Conservation (phyloP, 2,113 vertebrate genomes). For the Osmerus mordax region DNA sequence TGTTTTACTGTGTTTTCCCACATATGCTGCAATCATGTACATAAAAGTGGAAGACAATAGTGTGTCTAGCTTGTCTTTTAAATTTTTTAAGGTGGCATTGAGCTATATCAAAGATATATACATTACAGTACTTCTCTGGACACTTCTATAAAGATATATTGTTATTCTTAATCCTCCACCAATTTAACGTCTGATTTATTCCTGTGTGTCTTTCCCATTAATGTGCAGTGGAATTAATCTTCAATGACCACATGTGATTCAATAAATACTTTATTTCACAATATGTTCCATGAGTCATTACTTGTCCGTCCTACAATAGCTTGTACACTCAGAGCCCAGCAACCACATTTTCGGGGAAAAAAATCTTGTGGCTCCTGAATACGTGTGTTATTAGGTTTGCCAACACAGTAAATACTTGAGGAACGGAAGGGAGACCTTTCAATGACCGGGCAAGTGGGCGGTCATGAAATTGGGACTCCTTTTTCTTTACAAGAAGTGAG, state of each 20-base stretch:
- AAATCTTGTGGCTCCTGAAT: constrained; percentile 36
- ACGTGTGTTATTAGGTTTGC: constrained; percentile 60
- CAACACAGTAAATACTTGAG: constrained; percentile 62
- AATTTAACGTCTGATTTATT: constrained; percentile 38
- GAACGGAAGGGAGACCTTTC: constrained; percentile 68
- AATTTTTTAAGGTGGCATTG: constrained; percentile 6
- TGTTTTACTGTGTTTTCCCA: constrained; percentile 5
- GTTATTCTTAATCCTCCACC: constrained; percentile 38
- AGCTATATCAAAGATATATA: constrained; percentile 30
- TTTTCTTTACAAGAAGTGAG: constrained; percentile 59
- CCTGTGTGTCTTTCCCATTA: constrained; percentile 60
- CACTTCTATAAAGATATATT: constrained; percentile 21
- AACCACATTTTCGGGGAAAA: constrained; percentile 46
- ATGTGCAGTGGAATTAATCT: constrained; percentile 53
- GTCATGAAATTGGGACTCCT: constrained; percentile 62
- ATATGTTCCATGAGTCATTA: constrained; percentile 66
- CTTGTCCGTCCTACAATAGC: constrained; percentile 46
- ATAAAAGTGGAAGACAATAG: constrained; percentile 21
- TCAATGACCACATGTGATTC: constrained; percentile 53
- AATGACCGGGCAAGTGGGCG: constrained; percentile 53
- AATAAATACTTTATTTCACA: constrained; percentile 45
- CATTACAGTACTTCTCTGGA: constrained; percentile 10
- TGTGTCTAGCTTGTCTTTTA: constrained; percentile 15
- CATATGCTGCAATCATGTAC: constrained; percentile 9
- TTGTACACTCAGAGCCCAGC: constrained; percentile 49